Evolutionary conservation across 2,113 vertebrate species (phyloP), one percentile per base, ranked within the genome.

Genomic region (Cisticola juncidis): DNA sequence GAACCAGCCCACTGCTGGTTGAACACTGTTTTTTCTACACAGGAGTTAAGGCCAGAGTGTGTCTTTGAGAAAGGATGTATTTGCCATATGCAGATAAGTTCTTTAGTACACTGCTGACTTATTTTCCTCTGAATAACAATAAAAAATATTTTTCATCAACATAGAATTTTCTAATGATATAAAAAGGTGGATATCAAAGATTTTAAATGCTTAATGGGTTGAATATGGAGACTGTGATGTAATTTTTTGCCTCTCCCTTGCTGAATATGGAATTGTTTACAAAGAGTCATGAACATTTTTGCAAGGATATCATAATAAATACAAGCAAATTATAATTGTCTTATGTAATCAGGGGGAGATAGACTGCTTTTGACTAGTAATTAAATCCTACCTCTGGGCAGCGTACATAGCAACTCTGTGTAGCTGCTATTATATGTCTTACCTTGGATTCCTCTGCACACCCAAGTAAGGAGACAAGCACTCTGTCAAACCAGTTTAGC

Each of bases 331-430:
- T 70, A 92, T 90, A 78, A 88, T 93, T 96, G 88, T 60, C 36
- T 79, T 74, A 60, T 84, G 36, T 68, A 86, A 90, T 86, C 58
- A 81, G 36, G 51, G 42, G 33, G 42, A 60, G 82, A 71, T 72
- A 47, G 61, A 35, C 81, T 71, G 40, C 54, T 70, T 73, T 86
- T 6, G 14, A 87, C 62, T 94, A 84, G 84, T 90, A 95, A 97
- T 97, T 96, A 95, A 95, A 94, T 71, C 47, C 54, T 85, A 14
- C 90, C 94, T 96, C 81, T 94, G 62, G 86, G 90, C 91, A 92
- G 77, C 26, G 62, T 72, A 65, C 28, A 3, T 68, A 92, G 84
- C 71, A 95, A 80, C 47, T 15, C 28, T 29, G 7, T 31, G 20
- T 71, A 81, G 56, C 54, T 92, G 62, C 88, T 56, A 0, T 93